Base-by-base conservation (phyloP, 2,888 invertebrate genomes). In the Papilio gigon region DNA sequence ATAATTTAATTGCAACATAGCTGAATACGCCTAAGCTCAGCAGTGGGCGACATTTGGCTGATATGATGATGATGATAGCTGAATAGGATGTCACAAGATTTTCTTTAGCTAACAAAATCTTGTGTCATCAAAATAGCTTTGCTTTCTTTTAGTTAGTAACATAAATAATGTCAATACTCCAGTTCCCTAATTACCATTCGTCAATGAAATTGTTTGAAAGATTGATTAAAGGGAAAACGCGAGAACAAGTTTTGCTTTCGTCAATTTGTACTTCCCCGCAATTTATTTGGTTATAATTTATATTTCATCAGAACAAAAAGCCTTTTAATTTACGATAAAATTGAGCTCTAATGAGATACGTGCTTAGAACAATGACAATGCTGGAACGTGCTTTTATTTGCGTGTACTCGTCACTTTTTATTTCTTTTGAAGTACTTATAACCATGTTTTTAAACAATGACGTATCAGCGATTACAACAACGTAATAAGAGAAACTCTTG, bases 291-390 rank as follows among this genome's bases (percentile, higher is more conserved):
- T 64, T 53, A 53, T 30, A 27, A 53, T 53, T 56, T 56, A 17
- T 56, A 56, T 30, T 56, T 50, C 27, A 64, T 53, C 53, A 50
- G 25, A 64, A 64, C 64, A 64, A 64, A 56, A 50, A 25, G 64
- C 50, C 50, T 47, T 50, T 64, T 64, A 64, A 66, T 66, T 65
- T 47, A 59, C 25, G 11, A 47, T 47, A 47, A 66, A 66, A 66
- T 66, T 47, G 47, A 27, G 59, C 25, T 44, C 59, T 47, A 66
- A 60, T 60, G 47, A 66, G 65, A 35, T 17, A 66, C 66, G 66
- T 66, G 66, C 27, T 60, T 17, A 6, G 59, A 60, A 66, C 47
- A 66, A 30, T 47, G 22, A 62, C 14, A 17, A 11, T 50, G 12
- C 4, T 33, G 35, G 33, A 35, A 6, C 22, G 63, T 63, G 47